Base-by-base conservation (phyloP, 2,797 vertebrate species). In the Notoglanidium macrostoma region DNA sequence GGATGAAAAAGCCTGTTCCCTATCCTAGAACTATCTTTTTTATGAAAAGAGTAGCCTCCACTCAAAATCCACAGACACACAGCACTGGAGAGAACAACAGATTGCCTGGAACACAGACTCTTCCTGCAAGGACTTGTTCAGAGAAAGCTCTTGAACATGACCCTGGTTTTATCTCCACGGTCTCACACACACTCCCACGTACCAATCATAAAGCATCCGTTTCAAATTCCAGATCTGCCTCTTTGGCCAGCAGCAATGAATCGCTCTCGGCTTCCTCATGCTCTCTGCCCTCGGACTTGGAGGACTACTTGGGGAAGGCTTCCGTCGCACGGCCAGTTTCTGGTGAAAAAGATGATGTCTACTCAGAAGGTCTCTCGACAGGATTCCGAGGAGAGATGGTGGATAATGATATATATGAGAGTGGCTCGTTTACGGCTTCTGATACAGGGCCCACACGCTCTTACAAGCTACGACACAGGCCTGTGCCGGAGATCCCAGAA, bases 391-490 rank as follows among this genome's bases (percentile, higher is more conserved):
- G 96, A 29, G 93, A 96, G 88, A 99, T 99, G 98, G 93, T 98
- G 87, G 95, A 96, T 11, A 99, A 99, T 89, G 95, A 95, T 51
- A 96, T 99, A 83, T 99, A 99, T 40, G 93, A 94, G 77, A 0
- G 67, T 1, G 91, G 87, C 4, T 5, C 88, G 5, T 90, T 4
- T 88, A 82, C 10, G 29, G 49, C 89, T 2, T 77, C 26, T 12
- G 93, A 93, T 77, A 86, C 77, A 0, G 90, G 89, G 72, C 90
- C 92, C 63, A 94, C 95, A 0, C 94, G 91, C 54, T 98, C 98
- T 87, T 99, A 96, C 88, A 93, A 95, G 44, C 94, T 98, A 86
- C 95, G 97, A 79, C 97, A 99, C 91, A 95, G 98, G 19, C 98
- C 98, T 5, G 98, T 99, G 6, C 98, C 98, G 19, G 93, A 98